phyloP scores from a whole-genome alignment of 2,113 vertebrate species.

The Girardinichthys multiradiatus region DNA sequence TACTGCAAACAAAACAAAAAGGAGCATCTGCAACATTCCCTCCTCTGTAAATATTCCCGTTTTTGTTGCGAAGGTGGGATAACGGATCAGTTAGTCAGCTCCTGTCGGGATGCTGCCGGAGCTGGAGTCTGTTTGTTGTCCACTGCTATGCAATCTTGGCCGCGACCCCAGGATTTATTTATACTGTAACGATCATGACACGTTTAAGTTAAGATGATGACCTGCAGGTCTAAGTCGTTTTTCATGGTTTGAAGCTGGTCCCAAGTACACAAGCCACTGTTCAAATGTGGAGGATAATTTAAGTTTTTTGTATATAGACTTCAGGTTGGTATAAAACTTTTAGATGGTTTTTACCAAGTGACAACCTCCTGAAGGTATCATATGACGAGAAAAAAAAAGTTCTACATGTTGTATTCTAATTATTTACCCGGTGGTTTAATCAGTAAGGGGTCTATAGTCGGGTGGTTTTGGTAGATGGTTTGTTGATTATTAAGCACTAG shows the following conservation, averaged over 20 bases:
- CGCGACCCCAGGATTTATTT: background rate
- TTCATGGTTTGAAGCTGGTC: background rate
- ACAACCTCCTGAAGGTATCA: background rate
- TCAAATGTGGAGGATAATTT: constrained; percentile 14
- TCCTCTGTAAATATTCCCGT: constrained; percentile 39
- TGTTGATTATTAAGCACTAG: constrained; percentile 26
- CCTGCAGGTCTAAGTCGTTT: background rate
- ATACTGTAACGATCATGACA: background rate
- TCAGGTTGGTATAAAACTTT: background rate
- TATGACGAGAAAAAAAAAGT: background rate
- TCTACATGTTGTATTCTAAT: constrained; percentile 33
- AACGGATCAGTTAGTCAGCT: background rate
- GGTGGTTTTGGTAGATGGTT: constrained; percentile 31
- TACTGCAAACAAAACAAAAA: background rate
- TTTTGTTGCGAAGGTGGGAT: constrained; percentile 17
- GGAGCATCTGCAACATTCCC: constrained; percentile 10
- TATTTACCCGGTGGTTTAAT: constrained; percentile 47
- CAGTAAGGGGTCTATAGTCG: constrained; percentile 22
- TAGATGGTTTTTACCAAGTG: background rate
- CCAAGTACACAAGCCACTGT: background rate
- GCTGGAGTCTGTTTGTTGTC: constrained; percentile 15
- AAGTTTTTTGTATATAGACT: background rate
- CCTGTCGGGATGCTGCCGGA: constrained; percentile 19
- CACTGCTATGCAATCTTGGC: constrained; percentile 38
- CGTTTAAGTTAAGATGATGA: background rate